These are phyloP conservation scores for Sebastes kiyomatsui DNA, from an alignment of 2,797 vertebrate species.

Conservation along the genomic window DNA sequence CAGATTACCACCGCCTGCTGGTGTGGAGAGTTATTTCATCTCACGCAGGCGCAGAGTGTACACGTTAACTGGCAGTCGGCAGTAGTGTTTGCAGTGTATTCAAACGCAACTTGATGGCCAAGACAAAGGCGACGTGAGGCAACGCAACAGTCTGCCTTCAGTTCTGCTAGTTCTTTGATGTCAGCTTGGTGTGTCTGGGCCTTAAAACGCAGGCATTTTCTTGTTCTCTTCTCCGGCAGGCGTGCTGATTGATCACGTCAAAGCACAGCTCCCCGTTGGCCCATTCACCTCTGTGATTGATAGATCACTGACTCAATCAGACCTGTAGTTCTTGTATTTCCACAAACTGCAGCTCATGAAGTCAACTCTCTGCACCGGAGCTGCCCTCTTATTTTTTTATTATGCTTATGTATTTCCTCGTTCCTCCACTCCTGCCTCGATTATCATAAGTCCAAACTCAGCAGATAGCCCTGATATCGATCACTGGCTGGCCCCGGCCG, in stretches of 20 bases:
- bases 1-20: no score
- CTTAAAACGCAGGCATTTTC: constrained; percentile 2
- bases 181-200: no score
- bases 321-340: constrained; percentile 24
- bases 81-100: no score
- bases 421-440: background rate
- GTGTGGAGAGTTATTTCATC: no score
- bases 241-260: constrained; percentile 48
- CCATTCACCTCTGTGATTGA: constrained; percentile 27
- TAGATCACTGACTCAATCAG: constrained; percentile 33
- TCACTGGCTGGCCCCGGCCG: background rate
- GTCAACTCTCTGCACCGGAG: background rate
- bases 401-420: constrained; percentile 21
- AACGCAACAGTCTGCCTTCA: no score
- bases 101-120: no score
- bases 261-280: constrained; percentile 36
- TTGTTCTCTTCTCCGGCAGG: background rate
- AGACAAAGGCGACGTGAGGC: no score
- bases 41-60: no score
- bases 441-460: constrained; percentile 42
- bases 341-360: constrained; percentile 10
- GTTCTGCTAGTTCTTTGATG: no score
- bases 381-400: constrained; percentile 1
- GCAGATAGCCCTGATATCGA: constrained; percentile 57
- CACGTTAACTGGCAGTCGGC: no score